A percentile compares a stretch with the other conserved stretches of the same genome.
phyloP scores from a whole-genome alignment of 2,888 invertebrate species.

The Drosophila rellima region DNA sequence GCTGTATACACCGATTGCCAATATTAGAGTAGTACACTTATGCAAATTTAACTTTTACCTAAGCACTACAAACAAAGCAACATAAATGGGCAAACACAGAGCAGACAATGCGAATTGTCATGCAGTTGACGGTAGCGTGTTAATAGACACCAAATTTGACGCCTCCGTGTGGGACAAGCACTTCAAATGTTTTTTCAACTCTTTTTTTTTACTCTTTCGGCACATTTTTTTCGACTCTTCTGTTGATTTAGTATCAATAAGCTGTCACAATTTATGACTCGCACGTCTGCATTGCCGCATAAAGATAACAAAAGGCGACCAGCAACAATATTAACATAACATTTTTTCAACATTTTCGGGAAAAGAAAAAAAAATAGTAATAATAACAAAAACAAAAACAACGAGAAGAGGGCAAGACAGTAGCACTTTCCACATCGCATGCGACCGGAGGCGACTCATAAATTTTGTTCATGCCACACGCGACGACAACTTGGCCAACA shows the following conservation, averaged over 20 bases:
- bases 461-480: slow-evolving; percentile 79
- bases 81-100: slow-evolving; percentile 31
- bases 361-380: slow-evolving; percentile 6
- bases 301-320: slow-evolving; percentile 65
- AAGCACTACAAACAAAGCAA: slow-evolving; percentile 5
- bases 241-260: slow-evolving; percentile 75
- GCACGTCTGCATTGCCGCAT: slow-evolving; percentile 61
- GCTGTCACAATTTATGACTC: slow-evolving; percentile 76
- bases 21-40: slow-evolving; percentile 13
- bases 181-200: slow-evolving; percentile 37
- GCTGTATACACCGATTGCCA: not conserved
- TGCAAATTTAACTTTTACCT: slow-evolving; percentile 27
- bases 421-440: slow-evolving; percentile 70
- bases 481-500: slow-evolving; percentile 49
- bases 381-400: slow-evolving; percentile 4
- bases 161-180: slow-evolving; percentile 43
- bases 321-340: slow-evolving; percentile 56
- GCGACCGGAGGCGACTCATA: slow-evolving; percentile 63
- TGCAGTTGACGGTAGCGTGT: slow-evolving; percentile 66
- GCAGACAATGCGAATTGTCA: slow-evolving; percentile 45
- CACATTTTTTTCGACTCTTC: not conserved
- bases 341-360: slow-evolving; percentile 27
- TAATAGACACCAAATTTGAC: slow-evolving; percentile 60
- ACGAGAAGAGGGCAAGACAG: slow-evolving; percentile 42
- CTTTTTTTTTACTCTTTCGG: slow-evolving; percentile 18